Base-by-base conservation (phyloP, 2,888 invertebrate genomes). In the Crioceris asparagi region DNA sequence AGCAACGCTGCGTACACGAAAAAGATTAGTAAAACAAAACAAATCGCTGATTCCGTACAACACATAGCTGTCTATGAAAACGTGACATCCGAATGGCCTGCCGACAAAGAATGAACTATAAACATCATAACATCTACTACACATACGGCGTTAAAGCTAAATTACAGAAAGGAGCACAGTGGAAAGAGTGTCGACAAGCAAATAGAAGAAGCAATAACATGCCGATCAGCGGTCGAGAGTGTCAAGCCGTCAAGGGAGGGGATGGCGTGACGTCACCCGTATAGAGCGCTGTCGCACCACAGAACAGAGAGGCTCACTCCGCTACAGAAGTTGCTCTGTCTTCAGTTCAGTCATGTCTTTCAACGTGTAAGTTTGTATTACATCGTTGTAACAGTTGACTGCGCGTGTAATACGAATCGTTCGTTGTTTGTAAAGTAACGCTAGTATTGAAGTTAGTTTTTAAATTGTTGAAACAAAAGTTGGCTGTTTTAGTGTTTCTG, bases 121-220 rank as follows among this genome's bases (percentile, higher is more conserved):
- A n/a, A n/a, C n/a, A n/a, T n/a, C n/a, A n/a, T n/a, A n/a, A n/a
- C n/a, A n/a, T n/a, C n/a, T n/a, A n/a, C 27, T 34, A 36, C 36
- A 40, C 43, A 40, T 35, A 39, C 29, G 38, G 31, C 37, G 35
- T 17, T 14, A 29, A 27, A 38, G 37, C 36, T 32, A 33, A 35
- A 41, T 39, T 30, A 32, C 36, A 42, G 39, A 42, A 45, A 42
- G 42, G 40, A 42, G 33, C 32, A 37, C 36, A 35, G 38, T 35
- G 39, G 39, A 40, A 40, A 42, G 57, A 60, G 61, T 59, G 62
- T 55, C 60, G 61, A 60, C 61, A 59, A 57, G 59, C 57, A 57
- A 60, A 60, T 56, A 62, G 62, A 60, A 59, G 60, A 61, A 59
- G 62, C 60, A 62, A 61, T 62, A 62, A 62, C 62, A 61, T 51